Conservation (phyloP, 2,113 vertebrate genomes). For the Diadophis punctatus region DNA sequence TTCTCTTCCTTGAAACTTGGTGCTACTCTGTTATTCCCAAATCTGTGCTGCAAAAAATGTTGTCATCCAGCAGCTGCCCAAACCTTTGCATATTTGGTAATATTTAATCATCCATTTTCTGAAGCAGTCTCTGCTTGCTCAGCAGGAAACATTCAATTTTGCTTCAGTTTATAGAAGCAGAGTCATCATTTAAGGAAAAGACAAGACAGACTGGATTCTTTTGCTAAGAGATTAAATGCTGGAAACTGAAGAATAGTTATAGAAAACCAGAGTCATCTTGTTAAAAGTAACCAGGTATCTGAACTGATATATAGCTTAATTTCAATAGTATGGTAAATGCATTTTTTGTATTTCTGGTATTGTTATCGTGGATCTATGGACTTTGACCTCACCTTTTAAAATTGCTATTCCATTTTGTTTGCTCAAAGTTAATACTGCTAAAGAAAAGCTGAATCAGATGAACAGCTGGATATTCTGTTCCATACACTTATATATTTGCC, state of each 20-base stretch:
- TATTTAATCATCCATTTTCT: neutral
- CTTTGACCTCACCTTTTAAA: neutral
- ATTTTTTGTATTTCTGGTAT: neutral
- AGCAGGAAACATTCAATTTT: neutral
- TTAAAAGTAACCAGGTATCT: neutral
- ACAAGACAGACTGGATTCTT: neutral
- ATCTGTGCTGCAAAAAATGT: neutral
- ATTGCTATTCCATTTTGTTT: neutral
- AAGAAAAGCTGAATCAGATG: neutral
- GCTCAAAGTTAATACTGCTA: neutral
- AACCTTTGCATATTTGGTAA: neutral
- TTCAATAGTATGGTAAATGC: neutral
- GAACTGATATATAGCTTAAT: neutral
- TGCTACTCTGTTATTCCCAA: neutral
- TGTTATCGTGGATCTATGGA: neutral
- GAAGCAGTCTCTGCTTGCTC: neutral
- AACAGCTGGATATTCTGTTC: neutral
- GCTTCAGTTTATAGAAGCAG: neutral
- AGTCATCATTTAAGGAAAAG: neutral
- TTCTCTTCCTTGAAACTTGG: neutral
- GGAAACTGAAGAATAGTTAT: neutral
- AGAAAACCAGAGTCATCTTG: neutral
- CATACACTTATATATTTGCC: neutral
- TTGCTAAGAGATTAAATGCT: neutral
- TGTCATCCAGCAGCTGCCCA: neutral